A percentile compares a stretch with the other conserved stretches of the same genome.
Evolutionary conservation across 2,113 vertebrate species (phyloP).

Genomic region (Prinia subflava): DNA sequence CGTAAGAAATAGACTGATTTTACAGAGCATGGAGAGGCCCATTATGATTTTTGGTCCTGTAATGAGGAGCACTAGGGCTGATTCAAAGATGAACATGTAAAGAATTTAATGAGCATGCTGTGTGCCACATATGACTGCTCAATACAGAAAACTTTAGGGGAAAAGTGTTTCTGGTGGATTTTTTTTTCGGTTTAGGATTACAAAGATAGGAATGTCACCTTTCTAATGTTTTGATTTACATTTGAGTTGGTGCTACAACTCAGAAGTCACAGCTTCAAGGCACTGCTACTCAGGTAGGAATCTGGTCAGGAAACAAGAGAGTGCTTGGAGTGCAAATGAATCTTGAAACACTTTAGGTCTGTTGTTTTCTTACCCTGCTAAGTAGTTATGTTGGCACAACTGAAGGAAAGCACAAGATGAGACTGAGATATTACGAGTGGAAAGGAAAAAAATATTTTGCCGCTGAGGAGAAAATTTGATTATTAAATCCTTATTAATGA

Average conservation of each 20-base stretch:
- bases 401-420: background rate
- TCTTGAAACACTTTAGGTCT: background rate
- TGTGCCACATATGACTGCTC: background rate
- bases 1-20: background rate
- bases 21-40: fast-evolving
- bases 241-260: background rate
- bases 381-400: background rate
- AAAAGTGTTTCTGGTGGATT: background rate
- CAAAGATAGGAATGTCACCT: background rate
- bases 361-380: background rate
- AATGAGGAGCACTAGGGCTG: background rate
- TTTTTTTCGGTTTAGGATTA: background rate
- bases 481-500: background rate
- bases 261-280: background rate
- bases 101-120: background rate
- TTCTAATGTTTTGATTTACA: background rate
- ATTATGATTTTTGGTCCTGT: background rate
- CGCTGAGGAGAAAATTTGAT: background rate
- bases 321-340: background rate
- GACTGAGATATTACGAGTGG: background rate
- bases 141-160: background rate
- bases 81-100: background rate
- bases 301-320: background rate
- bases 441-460: background rate
- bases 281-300: background rate